Evolutionary conservation across 2,888 invertebrate species (phyloP), one percentile per base, ranked within the genome.

Genomic region (Lasioglossum villosulum): DNA sequence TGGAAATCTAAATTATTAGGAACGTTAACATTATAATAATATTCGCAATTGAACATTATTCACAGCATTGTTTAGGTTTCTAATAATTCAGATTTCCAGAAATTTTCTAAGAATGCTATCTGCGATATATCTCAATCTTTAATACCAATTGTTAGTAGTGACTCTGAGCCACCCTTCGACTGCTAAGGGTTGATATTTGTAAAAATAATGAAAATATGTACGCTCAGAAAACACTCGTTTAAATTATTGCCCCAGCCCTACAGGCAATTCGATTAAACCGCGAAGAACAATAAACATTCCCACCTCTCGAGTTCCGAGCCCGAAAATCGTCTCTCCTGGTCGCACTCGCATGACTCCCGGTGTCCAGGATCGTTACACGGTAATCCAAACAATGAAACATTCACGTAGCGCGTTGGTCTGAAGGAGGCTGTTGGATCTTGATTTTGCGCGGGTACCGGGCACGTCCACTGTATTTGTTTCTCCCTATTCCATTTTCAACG

Each of bases 401-500:
- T 34, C 39, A 30, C 34, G 30, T 52, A 34, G 48, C 30, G 14
- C 52, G 45, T n/a, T 16, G 12, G 45, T 34, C 34, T 27, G 59
- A 70, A 71, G 72, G 37, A 10, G 70, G n/a, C 23, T 14, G 48
- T 37, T 37, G 75, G 80, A 78, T 82, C 79, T 80, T 86, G 86
- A 82, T 86, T 85, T 86, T 68, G 30, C 66, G 68, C 77, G 14
- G 39, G 23, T 16, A 42, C 42, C 73, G 48, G 19, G 76, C 86
- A 86, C 80, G 86, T 86, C 88, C 83, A 83, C 75, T 83, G 81
- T 88, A 86, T 87, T 89, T 81, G 73, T 83, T 81, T 87, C 81
- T 82, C 80, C 87, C 75, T 79, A 83, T 87, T 88, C 84, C 88
- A 82, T 87, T 88, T 88, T 85, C 83, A 80, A 52, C 76, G 83